Conservation (phyloP, 2,113 vertebrate species). For the Pangasianodon hypophthalmus region DNA sequence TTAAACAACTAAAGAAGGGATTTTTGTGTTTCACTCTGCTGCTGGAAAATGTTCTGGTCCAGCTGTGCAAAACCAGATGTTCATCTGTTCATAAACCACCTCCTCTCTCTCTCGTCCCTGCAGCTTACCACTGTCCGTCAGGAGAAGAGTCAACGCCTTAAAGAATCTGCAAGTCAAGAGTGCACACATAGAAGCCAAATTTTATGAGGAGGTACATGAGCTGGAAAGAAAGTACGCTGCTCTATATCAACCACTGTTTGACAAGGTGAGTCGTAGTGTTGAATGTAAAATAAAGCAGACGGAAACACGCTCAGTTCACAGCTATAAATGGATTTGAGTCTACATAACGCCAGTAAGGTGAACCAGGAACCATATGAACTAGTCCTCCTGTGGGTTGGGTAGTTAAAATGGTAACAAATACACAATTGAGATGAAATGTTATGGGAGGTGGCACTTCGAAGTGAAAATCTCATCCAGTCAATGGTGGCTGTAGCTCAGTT, state of each 20-base stretch:
- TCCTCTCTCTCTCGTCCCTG: slow-evolving; percentile 33
- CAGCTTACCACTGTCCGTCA: slow-evolving; percentile 81
- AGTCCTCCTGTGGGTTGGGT: neutral
- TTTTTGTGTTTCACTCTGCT: neutral
- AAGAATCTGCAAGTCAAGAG: slow-evolving; percentile 85
- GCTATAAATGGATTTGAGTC: neutral
- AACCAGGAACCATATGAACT: neutral
- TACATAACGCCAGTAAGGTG: neutral
- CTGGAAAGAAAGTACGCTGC: slow-evolving; percentile 84
- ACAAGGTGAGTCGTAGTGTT: slow-evolving; percentile 72
- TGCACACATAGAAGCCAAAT: slow-evolving; percentile 85
- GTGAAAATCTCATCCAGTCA: neutral
- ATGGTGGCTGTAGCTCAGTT: neutral
- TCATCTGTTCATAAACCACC: slow-evolving; percentile 29
- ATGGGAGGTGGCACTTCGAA: neutral
- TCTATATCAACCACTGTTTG: slow-evolving; percentile 82
- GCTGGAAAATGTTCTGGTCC: slow-evolving; percentile 35
- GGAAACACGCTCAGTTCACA: neutral
- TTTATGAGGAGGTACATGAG: slow-evolving; percentile 87
- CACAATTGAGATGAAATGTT: neutral
- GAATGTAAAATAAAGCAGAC: neutral
- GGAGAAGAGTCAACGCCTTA: slow-evolving; percentile 82
- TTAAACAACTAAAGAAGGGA: neutral
- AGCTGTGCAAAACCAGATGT: slow-evolving; percentile 25
- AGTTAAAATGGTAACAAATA: neutral